A percentile compares a stretch with the other conserved stretches of the same genome.
Evolutionary conservation across 1,140 invertebrate species (phyloP).

Genomic region (Reticulitermes speratus): DNA sequence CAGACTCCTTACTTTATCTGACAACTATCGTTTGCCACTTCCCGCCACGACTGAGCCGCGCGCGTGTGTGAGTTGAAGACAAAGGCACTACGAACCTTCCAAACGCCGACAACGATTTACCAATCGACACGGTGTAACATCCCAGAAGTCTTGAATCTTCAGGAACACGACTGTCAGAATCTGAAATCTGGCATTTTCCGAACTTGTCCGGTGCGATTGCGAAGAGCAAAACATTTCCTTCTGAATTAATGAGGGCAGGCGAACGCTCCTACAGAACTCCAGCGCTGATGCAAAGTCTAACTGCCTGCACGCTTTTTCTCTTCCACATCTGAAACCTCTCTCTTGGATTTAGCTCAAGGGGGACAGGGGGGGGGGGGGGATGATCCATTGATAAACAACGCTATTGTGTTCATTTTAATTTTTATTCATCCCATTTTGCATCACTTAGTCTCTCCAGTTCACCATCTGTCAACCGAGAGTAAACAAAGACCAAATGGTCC

Average conservation of each 20-base stretch:
- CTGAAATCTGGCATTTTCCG: too few relatives aligned
- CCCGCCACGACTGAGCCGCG: too few relatives aligned
- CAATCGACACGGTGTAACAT: too few relatives aligned
- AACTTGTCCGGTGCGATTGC: neutral
- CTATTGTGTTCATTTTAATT: slow-evolving; percentile 37
- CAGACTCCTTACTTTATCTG: too few relatives aligned
- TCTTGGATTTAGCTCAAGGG: neutral
- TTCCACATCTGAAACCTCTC: neutral
- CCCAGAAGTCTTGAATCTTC: too few relatives aligned
- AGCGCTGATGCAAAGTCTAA: neutral
- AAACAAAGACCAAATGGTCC: slow-evolving; percentile 44
- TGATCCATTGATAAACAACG: slow-evolving; percentile 35
- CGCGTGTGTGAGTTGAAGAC: too few relatives aligned
- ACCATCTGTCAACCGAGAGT: slow-evolving; percentile 44
- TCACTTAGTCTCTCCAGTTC: slow-evolving; percentile 38
- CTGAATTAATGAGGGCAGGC: neutral
- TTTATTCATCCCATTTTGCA: slow-evolving; percentile 37
- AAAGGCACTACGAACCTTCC: too few relatives aligned
- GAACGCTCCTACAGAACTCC: neutral
- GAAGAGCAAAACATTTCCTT: neutral
- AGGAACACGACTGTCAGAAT: too few relatives aligned
- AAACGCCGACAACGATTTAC: too few relatives aligned
- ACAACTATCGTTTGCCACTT: too few relatives aligned
- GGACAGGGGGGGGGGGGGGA: neutral
- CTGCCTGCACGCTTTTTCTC: neutral